phyloP scores from a whole-genome alignment of 2,888 invertebrate species.

The Epsilonema sp. region DNA sequence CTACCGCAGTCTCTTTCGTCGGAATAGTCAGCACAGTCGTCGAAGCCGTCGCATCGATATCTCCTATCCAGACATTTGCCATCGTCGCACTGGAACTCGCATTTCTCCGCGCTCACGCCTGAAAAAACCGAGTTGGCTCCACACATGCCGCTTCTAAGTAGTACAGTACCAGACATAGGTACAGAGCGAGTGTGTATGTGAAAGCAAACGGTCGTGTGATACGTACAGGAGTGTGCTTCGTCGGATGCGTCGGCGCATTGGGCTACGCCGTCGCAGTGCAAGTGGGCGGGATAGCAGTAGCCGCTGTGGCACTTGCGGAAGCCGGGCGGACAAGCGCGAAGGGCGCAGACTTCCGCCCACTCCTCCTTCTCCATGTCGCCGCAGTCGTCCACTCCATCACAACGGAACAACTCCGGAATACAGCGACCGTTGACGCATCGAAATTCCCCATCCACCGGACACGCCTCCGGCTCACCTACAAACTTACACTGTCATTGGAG shows the following conservation, averaged over 20 bases:
- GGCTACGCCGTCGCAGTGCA: neutral
- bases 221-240: neutral
- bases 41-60: constrained; percentile 44
- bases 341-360: too few relatives aligned
- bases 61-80: constrained; percentile 29
- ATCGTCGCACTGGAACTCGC: constrained; percentile 42
- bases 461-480: neutral
- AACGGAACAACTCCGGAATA: neutral
- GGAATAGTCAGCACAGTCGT: constrained; percentile 44
- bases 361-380: too few relatives aligned
- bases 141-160: too few relatives aligned
- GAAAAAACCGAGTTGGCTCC: too few relatives aligned
- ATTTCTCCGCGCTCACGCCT: too few relatives aligned
- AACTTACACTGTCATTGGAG: neutral
- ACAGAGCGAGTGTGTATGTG: neutral
- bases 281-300: neutral
- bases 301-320: neutral
- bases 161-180: too few relatives aligned
- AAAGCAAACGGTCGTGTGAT: too few relatives aligned
- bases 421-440: neutral
- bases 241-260: neutral
- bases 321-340: neutral
- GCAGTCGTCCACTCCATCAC: neutral
- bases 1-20: constrained; percentile 43
- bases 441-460: neutral